A percentile compares a stretch with the other conserved stretches of the same genome.
Conservation (phyloP, 2,113 vertebrate genomes). For the Pelmatolapia mariae region DNA sequence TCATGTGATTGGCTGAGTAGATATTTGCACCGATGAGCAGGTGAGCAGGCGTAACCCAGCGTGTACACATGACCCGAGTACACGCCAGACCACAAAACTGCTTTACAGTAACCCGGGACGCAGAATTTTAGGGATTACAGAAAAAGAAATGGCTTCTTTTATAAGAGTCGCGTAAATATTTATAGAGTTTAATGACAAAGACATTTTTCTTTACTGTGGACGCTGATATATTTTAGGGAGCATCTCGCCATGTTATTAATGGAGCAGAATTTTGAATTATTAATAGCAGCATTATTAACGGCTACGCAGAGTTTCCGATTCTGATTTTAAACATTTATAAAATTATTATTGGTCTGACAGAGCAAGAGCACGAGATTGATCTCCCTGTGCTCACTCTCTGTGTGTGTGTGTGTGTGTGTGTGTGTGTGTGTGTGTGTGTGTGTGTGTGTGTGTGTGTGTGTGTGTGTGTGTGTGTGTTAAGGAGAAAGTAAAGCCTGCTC, state of each 20-base stretch:
- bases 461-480: neutral
- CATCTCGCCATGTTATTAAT: conserved; percentile 40
- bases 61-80: neutral
- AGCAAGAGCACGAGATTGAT: conserved; percentile 44
- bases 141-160: neutral
- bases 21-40: neutral
- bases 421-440: neutral
- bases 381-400: neutral
- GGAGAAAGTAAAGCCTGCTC: neutral
- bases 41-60: neutral
- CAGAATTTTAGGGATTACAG: neutral
- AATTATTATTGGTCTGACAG: conserved; percentile 65
- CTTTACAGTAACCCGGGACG: neutral
- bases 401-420: neutral
- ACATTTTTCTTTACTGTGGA: conserved; percentile 12
- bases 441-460: neutral
- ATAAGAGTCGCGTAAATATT: conserved; percentile 40
- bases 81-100: neutral
- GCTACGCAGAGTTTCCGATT: conserved; percentile 23
- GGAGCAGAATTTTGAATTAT: conserved; percentile 54
- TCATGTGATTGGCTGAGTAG: neutral
- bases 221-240: conserved; percentile 34
- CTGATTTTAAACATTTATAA: conserved; percentile 66
- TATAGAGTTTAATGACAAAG: conserved; percentile 22
- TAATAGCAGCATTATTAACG: conserved; percentile 59